Base-by-base conservation (phyloP, 2,797 vertebrate species). In the Sebastes baramenuke region DNA sequence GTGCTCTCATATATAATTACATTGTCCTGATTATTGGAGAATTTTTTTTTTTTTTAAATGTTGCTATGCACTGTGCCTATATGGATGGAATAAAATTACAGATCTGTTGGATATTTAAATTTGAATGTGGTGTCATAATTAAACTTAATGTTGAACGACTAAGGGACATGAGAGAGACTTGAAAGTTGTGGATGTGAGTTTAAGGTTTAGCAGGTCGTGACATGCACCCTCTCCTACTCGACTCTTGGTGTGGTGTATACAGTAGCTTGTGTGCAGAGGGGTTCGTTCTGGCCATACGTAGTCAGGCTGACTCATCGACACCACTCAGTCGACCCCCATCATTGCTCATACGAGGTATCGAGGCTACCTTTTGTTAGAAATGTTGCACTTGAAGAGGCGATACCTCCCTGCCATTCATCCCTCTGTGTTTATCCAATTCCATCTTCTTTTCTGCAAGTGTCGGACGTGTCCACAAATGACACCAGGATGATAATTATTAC, bases 401-500 rank as follows among this genome's bases (percentile, higher is more conserved):
- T 70, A 75, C 75, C 58, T 60, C 70, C 82, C 66, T 84, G 79
- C 74, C 82, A 88, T 85, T 92, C 87, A 92, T 55, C 79, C 80
- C 77, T 79, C 77, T 73, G 71, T 93, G 90, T 92, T 94, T 93
- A 92, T 94, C 87, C 88, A 88, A 92, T 94, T 91, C 91, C 7
- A 82, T 74, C 83, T 84, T 83, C 56, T 90, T 89, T 93, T 90
- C 87, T 89, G 75, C 87, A 94, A 91, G 93, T 93, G 92, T 87
- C 56, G 14, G 86, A 91, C 75, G 30, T 67, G 85, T 89, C 92
- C 80, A 88, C 91, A 91, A 92, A 92, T 90, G 90, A 94, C 94
- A 95, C 83, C 75, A 81, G 89, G 87, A 87, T 69, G 90, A 91
- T 95, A 96, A 96, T 96, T 95, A 95, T 94, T 84, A 92, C 95